A percentile compares a stretch with the other conserved stretches of the same genome.
phyloP scores from a whole-genome alignment of 2,113 vertebrate species.

The Myrmophylax atrothorax region DNA sequence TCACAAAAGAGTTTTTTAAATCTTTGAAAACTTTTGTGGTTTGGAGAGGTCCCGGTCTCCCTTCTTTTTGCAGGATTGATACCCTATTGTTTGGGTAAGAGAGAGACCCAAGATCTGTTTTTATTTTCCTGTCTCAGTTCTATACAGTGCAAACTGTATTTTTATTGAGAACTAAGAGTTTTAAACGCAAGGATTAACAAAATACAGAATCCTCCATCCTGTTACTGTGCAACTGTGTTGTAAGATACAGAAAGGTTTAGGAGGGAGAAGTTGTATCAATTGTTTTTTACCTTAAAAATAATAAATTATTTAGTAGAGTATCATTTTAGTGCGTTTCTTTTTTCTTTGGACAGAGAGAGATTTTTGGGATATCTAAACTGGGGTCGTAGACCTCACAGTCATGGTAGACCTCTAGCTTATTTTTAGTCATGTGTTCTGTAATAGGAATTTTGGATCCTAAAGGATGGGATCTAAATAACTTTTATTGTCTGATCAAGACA shows the following conservation, averaged over 20 bases:
- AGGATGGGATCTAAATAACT: not conserved
- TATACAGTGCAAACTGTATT: not conserved
- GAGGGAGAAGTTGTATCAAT: not conserved
- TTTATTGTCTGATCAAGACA: not conserved
- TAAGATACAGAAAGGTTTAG: not conserved
- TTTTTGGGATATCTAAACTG: not conserved
- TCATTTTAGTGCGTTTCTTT: not conserved
- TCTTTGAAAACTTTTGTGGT: not conserved
- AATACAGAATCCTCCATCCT: rapidly evolving
- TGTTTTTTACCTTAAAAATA: not conserved
- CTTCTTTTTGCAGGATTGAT: not conserved
- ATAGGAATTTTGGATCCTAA: not conserved
- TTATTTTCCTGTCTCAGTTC: not conserved
- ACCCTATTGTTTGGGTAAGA: not conserved
- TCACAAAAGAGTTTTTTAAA: not conserved
- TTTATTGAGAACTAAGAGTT: not conserved
- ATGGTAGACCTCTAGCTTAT: not conserved
- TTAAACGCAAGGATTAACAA: not conserved
- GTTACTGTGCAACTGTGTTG: not conserved
- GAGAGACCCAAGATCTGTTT: not conserved
- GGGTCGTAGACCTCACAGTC: not conserved
- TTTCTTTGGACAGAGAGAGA: no score
- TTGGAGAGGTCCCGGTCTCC: not conserved
- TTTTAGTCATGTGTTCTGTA: not conserved
- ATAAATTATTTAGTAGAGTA: not conserved